Base-by-base conservation (phyloP, 1,140 invertebrate species). In the Calliopsis andreniformis region DNA sequence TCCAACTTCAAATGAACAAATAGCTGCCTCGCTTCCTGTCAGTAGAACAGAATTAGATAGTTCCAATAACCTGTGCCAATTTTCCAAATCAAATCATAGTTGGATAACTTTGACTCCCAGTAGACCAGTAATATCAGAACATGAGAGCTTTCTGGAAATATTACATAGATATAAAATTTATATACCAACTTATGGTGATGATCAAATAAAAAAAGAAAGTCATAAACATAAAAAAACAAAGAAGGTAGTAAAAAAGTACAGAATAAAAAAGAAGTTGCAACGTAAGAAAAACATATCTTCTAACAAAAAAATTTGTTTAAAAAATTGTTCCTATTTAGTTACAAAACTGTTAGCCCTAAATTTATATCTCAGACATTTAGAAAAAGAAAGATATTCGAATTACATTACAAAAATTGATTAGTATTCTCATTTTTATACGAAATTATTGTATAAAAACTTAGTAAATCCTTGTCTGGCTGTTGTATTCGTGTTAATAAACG, bases 341-440 rank as follows among this genome's bases (percentile, higher is more conserved):
- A 64, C 76, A 25, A 88, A 88, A 88, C 82, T 89, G 71, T 78
- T 89, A 16, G 49, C 84, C 20, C 76, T 89, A 8, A 87, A 86
- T 30, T 58, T 89, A 43, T 88, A 88, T 61, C 61, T 89, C 0
- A 86, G 73, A 76, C 88, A 84, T 56, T 78, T 85, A 16, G 83
- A 88, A 32, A 59, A 32, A 7, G 58, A 76, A 28, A 76, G 67
- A 39, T 76, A 76, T 18, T 12, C 39, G 3, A 25, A 55, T 53
- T 8, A 14, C 25, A 3, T 14, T 35, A 59, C 12, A 49, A 45
- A 55, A 18, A 32, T 53, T 35, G 8, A 70, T 43, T 18, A 45
- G 55, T 43, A 23, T 59, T 20, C 4, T 16, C 10, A 1, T 1
- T 39, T 28, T 47, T 42, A 49, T 45, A 61, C 14, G 18, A n/a